phyloP scores from a whole-genome alignment of 2,888 invertebrate species.

The Ctenicera cuprea region DNA sequence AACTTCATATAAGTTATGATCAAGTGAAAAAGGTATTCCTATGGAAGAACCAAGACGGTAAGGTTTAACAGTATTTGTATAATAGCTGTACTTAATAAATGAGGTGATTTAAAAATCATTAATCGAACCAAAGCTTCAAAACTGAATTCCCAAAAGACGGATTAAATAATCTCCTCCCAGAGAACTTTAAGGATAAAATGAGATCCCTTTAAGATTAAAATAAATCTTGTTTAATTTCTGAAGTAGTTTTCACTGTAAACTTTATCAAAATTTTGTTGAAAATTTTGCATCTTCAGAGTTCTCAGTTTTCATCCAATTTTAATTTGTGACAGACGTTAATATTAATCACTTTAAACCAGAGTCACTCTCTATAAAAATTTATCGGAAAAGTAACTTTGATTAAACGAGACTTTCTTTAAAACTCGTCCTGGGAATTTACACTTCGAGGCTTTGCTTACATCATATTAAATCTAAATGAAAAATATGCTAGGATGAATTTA shows the following conservation, averaged over 20 bases:
- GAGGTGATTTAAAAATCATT: background rate
- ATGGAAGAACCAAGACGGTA: background rate
- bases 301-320: background rate
- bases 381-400: background rate
- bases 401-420: background rate
- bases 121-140: conserved; percentile 35
- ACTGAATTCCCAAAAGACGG: conserved; percentile 24
- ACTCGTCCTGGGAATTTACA: conserved; percentile 8
- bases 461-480: background rate
- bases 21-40: background rate
- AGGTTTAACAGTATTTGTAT: background rate
- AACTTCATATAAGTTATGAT: background rate
- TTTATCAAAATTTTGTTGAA: background rate
- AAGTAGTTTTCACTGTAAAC: background rate
- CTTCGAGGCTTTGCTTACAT: conserved; percentile 26
- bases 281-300: conserved; percentile 11
- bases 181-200: background rate
- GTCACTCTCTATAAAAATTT: background rate
- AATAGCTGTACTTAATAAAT: too few relatives aligned
- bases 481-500: background rate
- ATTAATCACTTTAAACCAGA: background rate
- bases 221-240: background rate
- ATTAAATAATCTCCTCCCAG: conserved; percentile 18
- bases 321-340: background rate
- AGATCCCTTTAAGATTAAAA: background rate